These are phyloP conservation scores for Dione vanillae DNA, from an alignment of 2,888 invertebrate genomes.

Conservation along the genomic window DNA sequence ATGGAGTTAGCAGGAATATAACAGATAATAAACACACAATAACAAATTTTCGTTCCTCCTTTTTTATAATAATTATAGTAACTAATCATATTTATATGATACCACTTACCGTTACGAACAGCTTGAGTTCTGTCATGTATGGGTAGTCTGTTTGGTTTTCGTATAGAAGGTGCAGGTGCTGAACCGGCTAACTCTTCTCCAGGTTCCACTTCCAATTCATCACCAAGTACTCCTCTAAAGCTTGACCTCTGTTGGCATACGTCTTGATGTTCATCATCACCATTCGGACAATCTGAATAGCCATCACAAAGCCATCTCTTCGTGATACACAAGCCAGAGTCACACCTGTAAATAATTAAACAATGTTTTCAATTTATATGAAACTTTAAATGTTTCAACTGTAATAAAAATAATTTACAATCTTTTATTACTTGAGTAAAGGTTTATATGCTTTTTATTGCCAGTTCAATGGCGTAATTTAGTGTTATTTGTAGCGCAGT, in stretches of 20 bases:
- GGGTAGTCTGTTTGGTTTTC: conserved; percentile 60
- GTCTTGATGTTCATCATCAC: conserved; percentile 68
- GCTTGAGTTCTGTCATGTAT: conserved; percentile 42
- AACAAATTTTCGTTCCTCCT: not conserved
- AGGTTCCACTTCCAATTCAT: conserved; percentile 50
- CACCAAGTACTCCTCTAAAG: conserved; percentile 13
- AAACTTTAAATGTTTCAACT: not conserved
- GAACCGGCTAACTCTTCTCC: conserved; percentile 74
- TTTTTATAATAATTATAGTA: not conserved
- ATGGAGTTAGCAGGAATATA: no score
- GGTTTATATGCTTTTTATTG: conserved; percentile 13
- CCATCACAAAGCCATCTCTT: conserved; percentile 79
- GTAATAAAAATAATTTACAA: not conserved
- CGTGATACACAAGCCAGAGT: conserved; percentile 68
- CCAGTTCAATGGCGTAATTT: not conserved
- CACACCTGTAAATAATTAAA: conserved; percentile 59
- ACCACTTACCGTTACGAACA: conserved; percentile 31
- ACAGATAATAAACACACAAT: no score
- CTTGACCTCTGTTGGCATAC: conserved; percentile 51
- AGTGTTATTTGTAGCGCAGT: not conserved
- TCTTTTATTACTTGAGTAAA: conserved; percentile 5
- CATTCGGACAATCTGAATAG: conserved; percentile 73
- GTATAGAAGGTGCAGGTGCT: conserved; percentile 69
- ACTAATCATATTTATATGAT: not conserved
- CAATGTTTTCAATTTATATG: not conserved